Evolutionary conservation across 1,140 invertebrate genomes (phyloP).

Genomic region (Camponotus vicinus): DNA sequence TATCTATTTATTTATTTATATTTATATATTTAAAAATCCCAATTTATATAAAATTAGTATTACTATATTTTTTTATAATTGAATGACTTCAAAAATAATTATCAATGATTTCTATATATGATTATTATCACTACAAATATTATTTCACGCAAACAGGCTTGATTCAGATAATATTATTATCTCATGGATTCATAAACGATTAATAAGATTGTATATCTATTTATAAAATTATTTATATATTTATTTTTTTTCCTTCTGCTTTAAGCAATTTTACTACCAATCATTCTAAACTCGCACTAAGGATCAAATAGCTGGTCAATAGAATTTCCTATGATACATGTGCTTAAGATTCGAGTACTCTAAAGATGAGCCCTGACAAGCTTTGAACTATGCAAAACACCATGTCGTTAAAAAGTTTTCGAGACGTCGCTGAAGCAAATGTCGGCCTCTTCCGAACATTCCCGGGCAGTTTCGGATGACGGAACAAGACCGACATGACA

Average conservation of each 20-base stretch:
- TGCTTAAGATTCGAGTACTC: neutral
- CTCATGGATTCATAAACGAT: too few species aligned
- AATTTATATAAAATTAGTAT: too few species aligned
- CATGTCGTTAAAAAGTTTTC: neutral
- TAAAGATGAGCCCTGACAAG: neutral
- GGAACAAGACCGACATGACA: slow-evolving; percentile 3
- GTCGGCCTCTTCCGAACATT: neutral
- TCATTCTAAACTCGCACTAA: neutral
- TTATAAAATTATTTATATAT: neutral
- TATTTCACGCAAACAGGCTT: neutral
- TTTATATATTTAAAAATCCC: neutral
- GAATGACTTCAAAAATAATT: too few species aligned
- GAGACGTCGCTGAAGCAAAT: neutral
- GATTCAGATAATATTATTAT: neutral
- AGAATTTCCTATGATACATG: neutral
- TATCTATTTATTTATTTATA: neutral
- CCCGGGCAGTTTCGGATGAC: slow-evolving; percentile 26
- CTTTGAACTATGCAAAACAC: neutral
- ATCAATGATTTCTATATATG: too few species aligned
- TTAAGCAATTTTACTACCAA: neutral
- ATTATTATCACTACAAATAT: too few species aligned
- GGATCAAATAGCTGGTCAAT: neutral
- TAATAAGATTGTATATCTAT: too few species aligned
- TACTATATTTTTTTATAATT: too few species aligned
- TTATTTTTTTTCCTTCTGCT: neutral